These are phyloP conservation scores for Sesia bembeciformis DNA, from an alignment of 2,888 invertebrate species.

Conservation along the genomic window DNA sequence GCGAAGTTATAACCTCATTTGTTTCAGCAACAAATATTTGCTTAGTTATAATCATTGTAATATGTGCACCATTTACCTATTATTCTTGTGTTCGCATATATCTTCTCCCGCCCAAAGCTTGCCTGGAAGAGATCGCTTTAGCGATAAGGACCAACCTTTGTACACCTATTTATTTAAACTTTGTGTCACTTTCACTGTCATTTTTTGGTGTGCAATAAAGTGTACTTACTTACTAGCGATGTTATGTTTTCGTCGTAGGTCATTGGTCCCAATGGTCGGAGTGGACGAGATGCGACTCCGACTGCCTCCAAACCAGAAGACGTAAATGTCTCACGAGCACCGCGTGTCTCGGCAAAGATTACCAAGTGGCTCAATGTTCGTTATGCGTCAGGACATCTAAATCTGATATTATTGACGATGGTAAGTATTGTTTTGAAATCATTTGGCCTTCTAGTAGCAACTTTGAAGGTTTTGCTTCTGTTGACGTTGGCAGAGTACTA, in stretches of 20 bases:
- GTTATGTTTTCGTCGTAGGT: constrained; percentile 47
- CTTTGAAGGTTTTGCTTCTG: too few species aligned
- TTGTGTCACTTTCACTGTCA: background rate
- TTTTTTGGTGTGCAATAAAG: background rate
- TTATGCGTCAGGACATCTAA: constrained; percentile 60
- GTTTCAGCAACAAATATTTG: too few species aligned
- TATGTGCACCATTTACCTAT: too few species aligned
- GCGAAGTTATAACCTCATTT: too few species aligned
- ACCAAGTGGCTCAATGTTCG: constrained; percentile 56
- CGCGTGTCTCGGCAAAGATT: constrained; percentile 54
- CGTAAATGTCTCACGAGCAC: constrained; percentile 77
- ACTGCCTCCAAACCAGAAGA: constrained; percentile 89
- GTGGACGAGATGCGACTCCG: constrained; percentile 92
- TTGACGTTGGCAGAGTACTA: too few species aligned
- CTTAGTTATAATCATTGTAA: too few species aligned
- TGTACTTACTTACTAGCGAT: background rate
- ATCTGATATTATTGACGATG: constrained; percentile 46
- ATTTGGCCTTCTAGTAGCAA: too few species aligned
- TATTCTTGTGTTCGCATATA: too few species aligned
- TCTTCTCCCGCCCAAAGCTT: too few species aligned
- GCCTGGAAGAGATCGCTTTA: too few species aligned
- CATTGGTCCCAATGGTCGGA: constrained; percentile 91
- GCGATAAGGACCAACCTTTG: too few species aligned
- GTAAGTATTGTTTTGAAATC: constrained; percentile 20
- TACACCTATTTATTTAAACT: too few species aligned